Evolutionary conservation across 1,140 invertebrate genomes (phyloP), one percentile per base, ranked within the genome.

Genomic region (Pseudomyrmex gracilis): DNA sequence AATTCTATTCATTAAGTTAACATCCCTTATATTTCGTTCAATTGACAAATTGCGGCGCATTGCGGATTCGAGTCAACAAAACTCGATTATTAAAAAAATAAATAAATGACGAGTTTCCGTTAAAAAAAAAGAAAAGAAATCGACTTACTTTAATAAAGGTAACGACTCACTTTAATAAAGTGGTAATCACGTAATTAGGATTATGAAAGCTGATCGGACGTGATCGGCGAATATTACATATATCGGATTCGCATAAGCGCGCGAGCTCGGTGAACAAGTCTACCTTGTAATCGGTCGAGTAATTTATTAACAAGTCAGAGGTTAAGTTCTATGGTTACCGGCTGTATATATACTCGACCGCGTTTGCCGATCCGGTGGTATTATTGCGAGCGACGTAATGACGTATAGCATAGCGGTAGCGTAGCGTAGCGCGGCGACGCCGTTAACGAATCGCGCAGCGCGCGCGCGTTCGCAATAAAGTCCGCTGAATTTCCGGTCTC

Each of bases 1-100:
- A 80, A 80, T 80, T 58, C 49, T 80, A 67, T 80, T 80, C 45
- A 80, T 80, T 58, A 70, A 70, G 12, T 80, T 80, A 80, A 80
- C 53, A 78, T 24, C 47, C 34, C 61, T 13, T 12, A 68, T 55
- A 55, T 77, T 34, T 43, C 20, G 47, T 74, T 74, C 12, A 34
- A 34, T 53, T 20, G 24, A 53, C 24, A 64, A 77, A 67, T 77
- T 77, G 1, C 60, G 22, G 47, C 51, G 43, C 8, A 66, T 49
- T 64, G 51, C 45, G 45, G 10, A 20, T 17, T 43, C 22, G 12
- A 4, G 34, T 20, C 8, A 77, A 20, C 34, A 34, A 66, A 76
- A 53, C 0, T 15, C 3, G 13, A 53, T 77, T 53, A 77, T 67
- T 43, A 43, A 45, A 51, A 66, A 43, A 8, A 17, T n/a, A 34